Conservation (phyloP, 2,888 invertebrate genomes). For the Heliconius charithonia region DNA sequence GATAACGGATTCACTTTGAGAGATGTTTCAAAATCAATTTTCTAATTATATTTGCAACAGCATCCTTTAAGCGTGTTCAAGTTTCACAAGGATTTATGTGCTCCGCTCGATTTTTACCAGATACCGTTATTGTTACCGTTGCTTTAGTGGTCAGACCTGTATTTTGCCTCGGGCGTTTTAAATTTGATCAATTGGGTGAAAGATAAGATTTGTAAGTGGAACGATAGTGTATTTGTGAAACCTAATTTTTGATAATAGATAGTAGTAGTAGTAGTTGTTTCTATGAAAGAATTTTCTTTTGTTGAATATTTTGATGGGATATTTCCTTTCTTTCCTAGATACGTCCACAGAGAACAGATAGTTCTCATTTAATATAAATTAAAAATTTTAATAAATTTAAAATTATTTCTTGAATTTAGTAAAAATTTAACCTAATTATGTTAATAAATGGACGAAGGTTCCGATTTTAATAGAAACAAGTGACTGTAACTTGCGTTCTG, state of each 20-base stretch:
- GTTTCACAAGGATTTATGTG: constrained; percentile 65
- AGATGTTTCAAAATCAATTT: not conserved
- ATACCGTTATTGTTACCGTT: constrained; percentile 81
- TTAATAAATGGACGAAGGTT: not conserved
- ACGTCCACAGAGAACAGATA: too few relatives aligned
- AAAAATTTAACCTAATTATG: not conserved
- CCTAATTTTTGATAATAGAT: constrained; percentile 60
- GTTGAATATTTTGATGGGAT: not conserved
- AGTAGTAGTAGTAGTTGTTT: not conserved
- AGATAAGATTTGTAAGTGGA: constrained; percentile 50
- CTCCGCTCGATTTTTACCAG: constrained; percentile 73
- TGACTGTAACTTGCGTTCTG: constrained; percentile 25
- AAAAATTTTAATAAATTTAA: not conserved
- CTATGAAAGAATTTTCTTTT: not conserved
- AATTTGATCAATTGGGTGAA: constrained; percentile 64
- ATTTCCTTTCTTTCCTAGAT: not conserved
- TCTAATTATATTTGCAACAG: constrained; percentile 17
- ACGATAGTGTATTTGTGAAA: constrained; percentile 48
- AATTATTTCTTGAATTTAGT: not conserved
- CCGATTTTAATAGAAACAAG: not conserved
- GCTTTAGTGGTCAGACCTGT: constrained; percentile 78
- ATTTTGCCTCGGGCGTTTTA: constrained; percentile 70
- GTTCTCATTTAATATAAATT: not conserved
- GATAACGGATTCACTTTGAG: constrained; percentile 7
- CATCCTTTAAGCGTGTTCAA: constrained; percentile 33